Conservation (phyloP, 2,888 invertebrate species). For the Meiosimyza platycephala region DNA sequence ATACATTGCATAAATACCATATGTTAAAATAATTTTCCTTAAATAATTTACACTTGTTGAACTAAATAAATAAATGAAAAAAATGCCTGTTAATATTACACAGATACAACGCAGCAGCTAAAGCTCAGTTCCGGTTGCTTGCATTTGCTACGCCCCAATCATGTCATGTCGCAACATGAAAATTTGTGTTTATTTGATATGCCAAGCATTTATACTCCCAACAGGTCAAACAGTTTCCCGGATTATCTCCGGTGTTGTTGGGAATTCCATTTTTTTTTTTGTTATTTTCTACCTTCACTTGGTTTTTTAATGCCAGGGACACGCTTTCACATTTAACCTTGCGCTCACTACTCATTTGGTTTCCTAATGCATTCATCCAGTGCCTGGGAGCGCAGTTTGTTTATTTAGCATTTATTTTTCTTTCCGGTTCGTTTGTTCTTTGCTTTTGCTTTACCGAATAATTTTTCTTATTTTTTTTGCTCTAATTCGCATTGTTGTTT, state of each 20-base stretch:
- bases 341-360: constrained; percentile 33
- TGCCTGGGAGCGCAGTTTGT: neutral
- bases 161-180: constrained; percentile 54
- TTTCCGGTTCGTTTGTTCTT: constrained; percentile 26
- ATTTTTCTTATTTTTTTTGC: constrained; percentile 31
- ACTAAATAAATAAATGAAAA: neutral
- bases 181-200: constrained; percentile 52
- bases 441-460: too few relatives aligned
- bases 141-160: constrained; percentile 44
- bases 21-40: neutral
- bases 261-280: constrained; percentile 12
- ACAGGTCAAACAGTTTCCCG: constrained; percentile 5
- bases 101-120: neutral
- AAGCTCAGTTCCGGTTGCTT: constrained; percentile 8
- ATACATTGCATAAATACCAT: neutral
- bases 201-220: constrained; percentile 1
- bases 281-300: constrained; percentile 28
- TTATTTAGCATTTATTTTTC: constrained; percentile 33
- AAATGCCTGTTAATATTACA: neutral
- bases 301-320: neutral
- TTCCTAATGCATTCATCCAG: neutral
- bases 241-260: constrained; percentile 7
- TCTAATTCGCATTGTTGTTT: constrained; percentile 1
- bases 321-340: constrained; percentile 21
- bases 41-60: neutral